These are phyloP conservation scores for Trematocara unimaculatum DNA, from an alignment of 2,113 vertebrate genomes.

Conservation along the genomic window DNA sequence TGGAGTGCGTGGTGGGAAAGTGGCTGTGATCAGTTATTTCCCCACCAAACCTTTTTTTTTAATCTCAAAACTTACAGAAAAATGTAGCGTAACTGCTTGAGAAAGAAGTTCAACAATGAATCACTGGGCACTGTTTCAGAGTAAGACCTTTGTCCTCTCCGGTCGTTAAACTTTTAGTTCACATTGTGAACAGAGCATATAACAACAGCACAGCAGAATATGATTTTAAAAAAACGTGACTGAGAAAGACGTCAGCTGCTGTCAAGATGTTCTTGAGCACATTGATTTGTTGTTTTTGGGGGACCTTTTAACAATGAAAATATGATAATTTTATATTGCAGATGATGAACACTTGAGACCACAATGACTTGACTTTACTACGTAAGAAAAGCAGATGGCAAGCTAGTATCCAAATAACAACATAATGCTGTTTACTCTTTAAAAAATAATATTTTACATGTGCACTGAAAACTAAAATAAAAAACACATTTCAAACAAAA, in stretches of 20 bases:
- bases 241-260: neutral
- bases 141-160: neutral
- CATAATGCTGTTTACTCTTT: neutral
- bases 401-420: neutral
- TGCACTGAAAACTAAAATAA: neutral
- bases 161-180: neutral
- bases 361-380: neutral
- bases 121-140: neutral
- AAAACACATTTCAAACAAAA: neutral
- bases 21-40: slow-evolving; percentile 33
- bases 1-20: slow-evolving; percentile 39
- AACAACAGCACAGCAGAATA: neutral
- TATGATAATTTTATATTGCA: neutral
- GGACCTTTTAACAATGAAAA: neutral
- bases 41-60: neutral
- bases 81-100: neutral
- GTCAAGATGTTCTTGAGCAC: neutral
- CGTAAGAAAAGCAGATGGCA: rapidly evolving
- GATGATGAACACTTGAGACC: neutral
- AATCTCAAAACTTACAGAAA: neutral
- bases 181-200: neutral
- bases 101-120: neutral
- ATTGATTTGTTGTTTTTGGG: neutral
- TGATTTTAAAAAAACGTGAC: rapidly evolving
- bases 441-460: neutral